Evolutionary conservation across 1,140 invertebrate species (phyloP).

Genomic region (Pentalonia nigronervosa): DNA sequence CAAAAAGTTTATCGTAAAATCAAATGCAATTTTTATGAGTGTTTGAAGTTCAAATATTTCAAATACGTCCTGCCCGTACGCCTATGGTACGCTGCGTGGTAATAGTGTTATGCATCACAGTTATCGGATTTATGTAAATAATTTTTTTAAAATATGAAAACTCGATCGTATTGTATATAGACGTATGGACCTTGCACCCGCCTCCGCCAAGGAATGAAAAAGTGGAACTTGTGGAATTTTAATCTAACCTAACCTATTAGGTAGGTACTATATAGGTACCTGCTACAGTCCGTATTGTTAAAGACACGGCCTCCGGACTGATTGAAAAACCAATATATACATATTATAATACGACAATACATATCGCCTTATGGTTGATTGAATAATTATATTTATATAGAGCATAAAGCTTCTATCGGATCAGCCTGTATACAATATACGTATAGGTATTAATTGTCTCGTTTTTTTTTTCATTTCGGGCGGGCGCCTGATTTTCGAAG

Average conservation of each 20-base stretch:
- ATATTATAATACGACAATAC: not conserved
- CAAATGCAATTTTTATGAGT: no score
- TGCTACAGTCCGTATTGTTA: not conserved
- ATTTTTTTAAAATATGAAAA: slow-evolving; percentile 1
- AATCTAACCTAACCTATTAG: slow-evolving; percentile 11
- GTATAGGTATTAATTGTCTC: no score
- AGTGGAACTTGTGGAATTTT: not conserved
- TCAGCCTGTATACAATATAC: not conserved
- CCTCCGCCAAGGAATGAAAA: not conserved
- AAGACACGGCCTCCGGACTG: not conserved
- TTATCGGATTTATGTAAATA: not conserved
- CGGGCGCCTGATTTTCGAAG: not conserved
- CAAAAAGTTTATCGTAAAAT: no score
- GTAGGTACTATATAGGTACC: not conserved
- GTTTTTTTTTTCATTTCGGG: not conserved
- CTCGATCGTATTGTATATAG: not conserved
- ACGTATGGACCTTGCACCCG: not conserved
- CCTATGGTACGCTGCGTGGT: not conserved
- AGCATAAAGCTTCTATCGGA: not conserved
- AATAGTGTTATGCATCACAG: not conserved
- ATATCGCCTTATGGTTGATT: not conserved
- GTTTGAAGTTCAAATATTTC: no score
- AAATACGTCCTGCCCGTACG: no score
- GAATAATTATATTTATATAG: slow-evolving; percentile 19
- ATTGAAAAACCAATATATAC: not conserved